Percentiles rank a stretch among this genome's conserved stretches.
Evolutionary conservation across 2,113 vertebrate genomes (phyloP).

Genomic region (Zeus faber): DNA sequence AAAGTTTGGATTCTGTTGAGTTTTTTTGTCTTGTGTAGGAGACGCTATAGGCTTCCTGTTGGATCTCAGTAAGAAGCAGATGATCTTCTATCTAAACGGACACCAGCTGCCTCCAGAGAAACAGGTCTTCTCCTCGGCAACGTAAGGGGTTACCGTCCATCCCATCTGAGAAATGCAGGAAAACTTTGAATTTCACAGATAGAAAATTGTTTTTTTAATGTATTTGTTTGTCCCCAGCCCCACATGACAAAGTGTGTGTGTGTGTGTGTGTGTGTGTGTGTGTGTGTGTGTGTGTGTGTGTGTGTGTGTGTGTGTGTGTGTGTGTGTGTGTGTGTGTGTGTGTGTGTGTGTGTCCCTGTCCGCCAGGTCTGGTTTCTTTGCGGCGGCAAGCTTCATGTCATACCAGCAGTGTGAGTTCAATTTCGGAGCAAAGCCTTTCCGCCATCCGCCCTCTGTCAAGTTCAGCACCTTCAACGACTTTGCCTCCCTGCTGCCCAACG

Average conservation of each 20-base stretch:
- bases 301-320: too few relatives aligned
- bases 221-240: too few relatives aligned
- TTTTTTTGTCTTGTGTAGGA: conserved; percentile 70
- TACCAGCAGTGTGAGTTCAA: conserved; percentile 99
- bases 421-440: conserved; percentile 97
- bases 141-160: too few relatives aligned
- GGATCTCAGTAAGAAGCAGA: conserved; percentile 97
- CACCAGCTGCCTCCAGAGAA: conserved; percentile 96
- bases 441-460: conserved; percentile 88
- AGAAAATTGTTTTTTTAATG: too few relatives aligned
- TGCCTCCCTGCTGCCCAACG: conserved; percentile 88
- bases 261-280: too few relatives aligned
- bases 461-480: conserved; percentile 99
- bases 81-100: conserved; percentile 98
- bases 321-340: too few relatives aligned
- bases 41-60: conserved; percentile 95
- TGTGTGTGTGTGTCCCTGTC: background rate
- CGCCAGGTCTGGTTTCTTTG: conserved; percentile 94
- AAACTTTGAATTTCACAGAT: too few relatives aligned
- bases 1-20: background rate
- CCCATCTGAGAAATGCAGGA: too few relatives aligned
- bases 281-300: too few relatives aligned
- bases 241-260: too few relatives aligned
- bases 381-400: conserved; percentile 98
- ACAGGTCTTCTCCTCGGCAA: conserved; percentile 95